These are phyloP conservation scores for Drosophila subobscura DNA, from an alignment of 1,140 invertebrate species.

Conservation along the genomic window DNA sequence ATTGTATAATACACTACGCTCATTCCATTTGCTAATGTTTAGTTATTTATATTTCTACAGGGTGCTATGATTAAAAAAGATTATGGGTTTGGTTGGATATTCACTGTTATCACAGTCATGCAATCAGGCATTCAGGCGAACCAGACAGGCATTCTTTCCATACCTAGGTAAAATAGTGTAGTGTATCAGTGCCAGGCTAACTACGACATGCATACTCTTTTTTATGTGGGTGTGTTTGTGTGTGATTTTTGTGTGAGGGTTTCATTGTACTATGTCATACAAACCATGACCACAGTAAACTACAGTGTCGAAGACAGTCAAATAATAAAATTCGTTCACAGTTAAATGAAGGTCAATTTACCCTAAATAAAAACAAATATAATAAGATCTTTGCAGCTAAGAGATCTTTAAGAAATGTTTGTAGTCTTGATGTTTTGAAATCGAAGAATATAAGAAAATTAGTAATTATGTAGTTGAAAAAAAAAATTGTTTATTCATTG, in stretches of 20 bases:
- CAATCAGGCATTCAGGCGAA: conserved; percentile 70
- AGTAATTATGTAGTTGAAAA: not conserved
- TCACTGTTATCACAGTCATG: conserved; percentile 56
- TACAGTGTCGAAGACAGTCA: conserved; percentile 21
- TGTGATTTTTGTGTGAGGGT: conserved; percentile 3
- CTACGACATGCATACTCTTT: conserved; percentile 60
- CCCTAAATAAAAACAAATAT: not conserved
- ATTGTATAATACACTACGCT: conserved; percentile 51
- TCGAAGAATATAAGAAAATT: too few species aligned
- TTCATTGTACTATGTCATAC: not conserved
- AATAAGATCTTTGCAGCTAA: not conserved
- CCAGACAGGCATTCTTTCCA: conserved; percentile 59
- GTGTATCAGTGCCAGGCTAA: conserved; percentile 36
- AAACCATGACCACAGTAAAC: conserved; percentile 2
- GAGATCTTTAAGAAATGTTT: too few species aligned
- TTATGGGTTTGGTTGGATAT: conserved; percentile 19
- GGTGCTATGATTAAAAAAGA: conserved; percentile 37
- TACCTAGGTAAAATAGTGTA: conserved; percentile 21
- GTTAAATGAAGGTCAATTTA: not conserved
- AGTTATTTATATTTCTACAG: conserved; percentile 25
- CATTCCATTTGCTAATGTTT: conserved; percentile 39
- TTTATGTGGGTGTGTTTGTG: conserved; percentile 10
- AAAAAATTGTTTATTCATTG: not conserved
- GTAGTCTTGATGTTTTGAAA: too few species aligned
- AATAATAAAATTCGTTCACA: not conserved